Base-by-base conservation (phyloP, 1,140 invertebrate genomes). In the Nylanderia fulva region DNA sequence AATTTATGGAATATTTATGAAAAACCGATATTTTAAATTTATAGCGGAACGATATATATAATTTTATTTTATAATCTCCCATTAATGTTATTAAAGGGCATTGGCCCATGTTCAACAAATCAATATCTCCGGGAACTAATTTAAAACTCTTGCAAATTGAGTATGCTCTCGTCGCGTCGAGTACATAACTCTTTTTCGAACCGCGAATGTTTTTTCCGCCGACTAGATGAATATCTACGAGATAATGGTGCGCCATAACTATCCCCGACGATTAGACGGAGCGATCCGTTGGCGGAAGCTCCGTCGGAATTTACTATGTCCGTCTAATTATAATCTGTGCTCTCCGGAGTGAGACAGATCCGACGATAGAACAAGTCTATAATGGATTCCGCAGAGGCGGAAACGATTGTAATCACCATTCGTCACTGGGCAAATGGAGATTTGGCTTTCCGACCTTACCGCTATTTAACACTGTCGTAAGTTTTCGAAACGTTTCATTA, bases 401-500 rank as follows among this genome's bases (percentile, higher is more conserved):
- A 84, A 88, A 88, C 76, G 83, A 90, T 90, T 36, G 84, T 79
- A 90, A 90, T 90, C 89, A 90, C 66, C 86, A 90, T 90, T 90
- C 83, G 83, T 90, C 86, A 88, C 56, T 24, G 56, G 42, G 45
- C 68, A 64, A 87, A 90, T 90, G 90, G 84, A 88, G 88, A 91
- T 91, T 89, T 72, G 85, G 85, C 86, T 90, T 66, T 84, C 83
- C 89, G 74, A 76, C 71, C 82, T 86, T 84, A 88, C 68, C 61
- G 86, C 84, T 90, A 85, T 88, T 91, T 88, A 90, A 88, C 85
- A 74, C 71, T 71, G 80, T 88, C 87, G 77, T 87, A 85, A 85
- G 88, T 90, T 87, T 85, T 87, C 86, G 45, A 77, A 60, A 60
- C 82, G 88, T 85, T 90, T 88, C 86, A 88, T 92, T 92, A 92